Percentiles rank a stretch among this genome's conserved stretches.
Evolutionary conservation across 2,888 invertebrate genomes (phyloP).

Genomic region (Pegoplata infirma): DNA sequence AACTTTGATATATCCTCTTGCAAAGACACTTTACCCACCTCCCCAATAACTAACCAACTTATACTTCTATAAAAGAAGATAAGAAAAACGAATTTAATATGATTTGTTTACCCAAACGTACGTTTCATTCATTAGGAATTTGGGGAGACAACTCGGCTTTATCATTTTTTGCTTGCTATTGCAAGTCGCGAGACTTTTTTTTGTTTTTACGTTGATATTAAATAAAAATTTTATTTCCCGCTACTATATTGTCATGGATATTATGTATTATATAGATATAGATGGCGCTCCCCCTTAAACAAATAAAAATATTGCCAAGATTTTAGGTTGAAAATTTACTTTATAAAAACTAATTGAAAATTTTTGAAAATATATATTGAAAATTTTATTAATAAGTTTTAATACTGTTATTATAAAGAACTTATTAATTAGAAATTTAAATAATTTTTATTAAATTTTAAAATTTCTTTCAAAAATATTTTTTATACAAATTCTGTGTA

Average conservation of each 20-base stretch:
- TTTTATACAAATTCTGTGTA: too few species aligned
- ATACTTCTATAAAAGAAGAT: conserved; percentile 10
- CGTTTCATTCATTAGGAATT: conserved; percentile 68
- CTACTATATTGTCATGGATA: conserved; percentile 39
- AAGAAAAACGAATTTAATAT: conserved; percentile 14
- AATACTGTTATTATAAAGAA: too few species aligned
- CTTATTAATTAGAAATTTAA: too few species aligned
- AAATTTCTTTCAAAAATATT: too few species aligned
- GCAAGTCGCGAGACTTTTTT: conserved; percentile 65
- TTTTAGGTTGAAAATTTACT: conserved; percentile 55
- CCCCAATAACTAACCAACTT: neutral
- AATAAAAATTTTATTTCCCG: conserved; percentile 62
- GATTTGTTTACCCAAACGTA: conserved; percentile 39
- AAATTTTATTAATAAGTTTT: too few species aligned
- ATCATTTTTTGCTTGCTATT: conserved; percentile 63
- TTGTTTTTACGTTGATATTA: conserved; percentile 31
- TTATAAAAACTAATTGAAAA: neutral
- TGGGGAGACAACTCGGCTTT: conserved; percentile 72
- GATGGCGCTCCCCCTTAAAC: conserved; percentile 60
- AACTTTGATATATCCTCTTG: neutral
- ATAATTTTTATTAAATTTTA: too few species aligned
- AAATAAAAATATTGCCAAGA: conserved; percentile 52
- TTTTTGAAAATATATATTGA: neutral
- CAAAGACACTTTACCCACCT: neutral
- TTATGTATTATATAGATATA: conserved; percentile 41